Evolutionary conservation across 2,797 vertebrate species (phyloP).

Genomic region (Sitta carolinensis): DNA sequence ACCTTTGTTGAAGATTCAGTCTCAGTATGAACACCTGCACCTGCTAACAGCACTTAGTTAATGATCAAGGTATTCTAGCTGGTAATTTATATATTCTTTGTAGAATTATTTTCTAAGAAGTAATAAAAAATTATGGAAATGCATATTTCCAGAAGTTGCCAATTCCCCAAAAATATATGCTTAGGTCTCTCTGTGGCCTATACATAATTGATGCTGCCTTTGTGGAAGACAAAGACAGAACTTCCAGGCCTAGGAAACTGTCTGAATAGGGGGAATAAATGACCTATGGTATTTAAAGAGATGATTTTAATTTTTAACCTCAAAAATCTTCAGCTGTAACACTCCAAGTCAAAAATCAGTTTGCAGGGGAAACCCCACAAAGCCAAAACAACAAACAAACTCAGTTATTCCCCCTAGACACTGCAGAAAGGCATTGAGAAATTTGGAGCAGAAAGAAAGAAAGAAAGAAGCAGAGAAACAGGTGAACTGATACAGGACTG

Average conservation of each 20-base stretch:
- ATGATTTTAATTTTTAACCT: conserved; percentile 29
- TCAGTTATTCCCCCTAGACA: neutral
- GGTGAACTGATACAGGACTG: neutral
- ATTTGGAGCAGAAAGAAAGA: neutral
- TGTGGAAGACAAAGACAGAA: conserved; percentile 7
- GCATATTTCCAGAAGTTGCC: neutral
- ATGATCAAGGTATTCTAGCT: neutral
- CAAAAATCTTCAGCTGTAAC: conserved; percentile 49
- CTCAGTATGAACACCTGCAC: neutral
- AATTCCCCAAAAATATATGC: neutral
- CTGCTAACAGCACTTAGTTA: neutral
- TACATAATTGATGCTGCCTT: neutral
- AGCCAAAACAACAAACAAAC: neutral
- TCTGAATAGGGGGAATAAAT: neutral
- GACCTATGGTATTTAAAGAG: neutral
- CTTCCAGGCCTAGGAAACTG: neutral
- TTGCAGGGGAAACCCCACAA: neutral
- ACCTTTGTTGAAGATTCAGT: neutral
- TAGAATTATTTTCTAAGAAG: neutral
- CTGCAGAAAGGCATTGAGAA: neutral
- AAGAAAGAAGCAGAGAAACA: neutral
- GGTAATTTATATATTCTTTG: neutral
- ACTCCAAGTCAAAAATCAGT: conserved; percentile 12
- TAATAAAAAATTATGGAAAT: neutral
- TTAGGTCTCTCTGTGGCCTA: neutral